Conservation (phyloP, 2,797 vertebrate genomes). For the Neopelma chrysocephalum region DNA sequence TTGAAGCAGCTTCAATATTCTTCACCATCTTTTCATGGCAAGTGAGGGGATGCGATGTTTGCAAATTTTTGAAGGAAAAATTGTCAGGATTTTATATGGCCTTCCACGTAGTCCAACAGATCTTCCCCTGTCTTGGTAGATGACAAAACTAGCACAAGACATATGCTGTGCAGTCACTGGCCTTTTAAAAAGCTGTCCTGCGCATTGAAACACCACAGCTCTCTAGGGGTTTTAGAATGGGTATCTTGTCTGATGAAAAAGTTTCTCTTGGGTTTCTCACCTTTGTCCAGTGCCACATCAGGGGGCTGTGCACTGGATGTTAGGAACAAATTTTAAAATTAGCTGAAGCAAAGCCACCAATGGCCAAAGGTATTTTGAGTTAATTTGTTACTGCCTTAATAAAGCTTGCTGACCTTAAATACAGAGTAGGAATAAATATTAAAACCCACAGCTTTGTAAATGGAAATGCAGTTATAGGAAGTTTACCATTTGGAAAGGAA, state of each 20-base stretch:
- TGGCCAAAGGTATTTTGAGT: neutral
- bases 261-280: neutral
- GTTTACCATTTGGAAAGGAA: neutral
- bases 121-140: neutral
- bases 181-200: neutral
- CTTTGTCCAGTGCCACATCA: neutral
- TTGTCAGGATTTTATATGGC: neutral
- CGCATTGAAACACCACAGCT: neutral
- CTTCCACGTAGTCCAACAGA: neutral
- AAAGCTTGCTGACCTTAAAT: neutral
- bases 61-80: neutral
- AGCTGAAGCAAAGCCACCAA: neutral
- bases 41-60: neutral
- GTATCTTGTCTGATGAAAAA: neutral
- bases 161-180: neutral
- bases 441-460: neutral
- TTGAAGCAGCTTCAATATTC: neutral
- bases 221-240: neutral
- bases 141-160: neutral
- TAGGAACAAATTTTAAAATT: neutral
- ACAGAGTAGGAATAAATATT: neutral
- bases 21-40: neutral
- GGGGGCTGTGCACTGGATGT: neutral
- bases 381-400: neutral
- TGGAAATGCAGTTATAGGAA: neutral